phyloP scores from a whole-genome alignment of 2,797 vertebrate genomes.

The Macropus fuliginosus region DNA sequence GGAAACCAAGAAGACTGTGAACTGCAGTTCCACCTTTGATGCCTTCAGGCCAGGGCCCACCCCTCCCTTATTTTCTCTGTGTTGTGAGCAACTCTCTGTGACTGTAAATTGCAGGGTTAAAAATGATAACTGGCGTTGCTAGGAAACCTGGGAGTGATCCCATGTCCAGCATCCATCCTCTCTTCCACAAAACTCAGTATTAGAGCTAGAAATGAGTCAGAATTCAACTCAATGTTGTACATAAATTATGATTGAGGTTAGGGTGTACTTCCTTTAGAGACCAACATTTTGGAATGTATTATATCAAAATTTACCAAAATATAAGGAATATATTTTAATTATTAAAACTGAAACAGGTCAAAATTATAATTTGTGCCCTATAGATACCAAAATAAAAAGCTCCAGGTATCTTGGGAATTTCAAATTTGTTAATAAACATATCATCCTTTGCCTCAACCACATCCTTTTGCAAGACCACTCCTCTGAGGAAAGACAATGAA shows the following conservation, averaged over 20 bases:
- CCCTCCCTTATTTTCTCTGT: background rate
- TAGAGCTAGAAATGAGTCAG: background rate
- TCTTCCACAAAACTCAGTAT: background rate
- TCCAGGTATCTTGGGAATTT: background rate
- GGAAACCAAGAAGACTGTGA: background rate
- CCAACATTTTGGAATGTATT: background rate
- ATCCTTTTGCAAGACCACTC: background rate
- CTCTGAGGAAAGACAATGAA: background rate
- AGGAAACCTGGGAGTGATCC: background rate
- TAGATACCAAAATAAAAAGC: background rate
- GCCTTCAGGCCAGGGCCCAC: no score
- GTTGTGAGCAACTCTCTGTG: background rate
- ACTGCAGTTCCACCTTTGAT: no score
- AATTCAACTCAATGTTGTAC: background rate
- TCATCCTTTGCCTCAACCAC: background rate
- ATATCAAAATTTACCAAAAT: background rate
- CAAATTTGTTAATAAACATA: background rate
- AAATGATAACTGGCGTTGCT: background rate
- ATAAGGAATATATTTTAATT: background rate
- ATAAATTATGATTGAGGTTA: background rate
- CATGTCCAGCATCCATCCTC: background rate
- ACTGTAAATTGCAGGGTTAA: background rate
- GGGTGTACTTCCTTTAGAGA: background rate
- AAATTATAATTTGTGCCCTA: background rate
- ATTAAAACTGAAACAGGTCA: background rate